phyloP scores from a whole-genome alignment of 2,888 invertebrate genomes.

The Hybos culiciformis region DNA sequence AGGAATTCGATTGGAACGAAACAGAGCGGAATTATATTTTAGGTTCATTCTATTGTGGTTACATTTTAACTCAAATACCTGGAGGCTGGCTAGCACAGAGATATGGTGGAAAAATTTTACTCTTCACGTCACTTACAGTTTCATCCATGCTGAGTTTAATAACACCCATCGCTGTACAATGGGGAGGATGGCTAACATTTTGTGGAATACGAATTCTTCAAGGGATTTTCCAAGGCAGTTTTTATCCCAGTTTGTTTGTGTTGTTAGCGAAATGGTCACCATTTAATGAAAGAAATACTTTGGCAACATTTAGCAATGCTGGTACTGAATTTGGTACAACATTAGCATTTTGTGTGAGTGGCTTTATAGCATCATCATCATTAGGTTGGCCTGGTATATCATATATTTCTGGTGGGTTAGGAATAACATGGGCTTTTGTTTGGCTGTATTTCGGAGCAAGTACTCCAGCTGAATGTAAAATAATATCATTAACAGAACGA shows the following conservation, averaged over 20 bases:
- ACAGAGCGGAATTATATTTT: conserved; percentile 44
- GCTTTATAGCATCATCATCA: conserved; percentile 41
- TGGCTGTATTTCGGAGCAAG: conserved; percentile 46
- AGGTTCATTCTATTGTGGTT: conserved; percentile 70
- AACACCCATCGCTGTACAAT: conserved; percentile 49
- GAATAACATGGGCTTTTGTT: conserved; percentile 38
- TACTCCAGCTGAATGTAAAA: conserved; percentile 40
- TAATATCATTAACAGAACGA: conserved; percentile 42
- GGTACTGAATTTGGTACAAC: conserved; percentile 58
- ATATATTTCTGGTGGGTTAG: conserved; percentile 42
- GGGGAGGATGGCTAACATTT: conserved; percentile 46
- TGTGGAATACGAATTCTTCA: conserved; percentile 45
- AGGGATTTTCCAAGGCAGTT: conserved; percentile 50
- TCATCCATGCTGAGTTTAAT: conserved; percentile 49
- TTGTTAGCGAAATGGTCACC: conserved; percentile 57
- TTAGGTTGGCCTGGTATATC: conserved; percentile 54
- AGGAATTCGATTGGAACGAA: conserved; percentile 37
- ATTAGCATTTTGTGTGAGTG: conserved; percentile 47
- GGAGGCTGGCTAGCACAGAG: conserved; percentile 54
- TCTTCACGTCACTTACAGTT: conserved; percentile 43
- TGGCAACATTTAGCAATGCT: conserved; percentile 42
- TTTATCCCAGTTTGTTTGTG: conserved; percentile 50
- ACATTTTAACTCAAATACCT: conserved; percentile 48
- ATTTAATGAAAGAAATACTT: conserved; percentile 43
- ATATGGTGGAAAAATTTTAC: conserved; percentile 51